These are phyloP conservation scores for Andrena bucephala DNA, from an alignment of 2,888 invertebrate species.

Conservation along the genomic window DNA sequence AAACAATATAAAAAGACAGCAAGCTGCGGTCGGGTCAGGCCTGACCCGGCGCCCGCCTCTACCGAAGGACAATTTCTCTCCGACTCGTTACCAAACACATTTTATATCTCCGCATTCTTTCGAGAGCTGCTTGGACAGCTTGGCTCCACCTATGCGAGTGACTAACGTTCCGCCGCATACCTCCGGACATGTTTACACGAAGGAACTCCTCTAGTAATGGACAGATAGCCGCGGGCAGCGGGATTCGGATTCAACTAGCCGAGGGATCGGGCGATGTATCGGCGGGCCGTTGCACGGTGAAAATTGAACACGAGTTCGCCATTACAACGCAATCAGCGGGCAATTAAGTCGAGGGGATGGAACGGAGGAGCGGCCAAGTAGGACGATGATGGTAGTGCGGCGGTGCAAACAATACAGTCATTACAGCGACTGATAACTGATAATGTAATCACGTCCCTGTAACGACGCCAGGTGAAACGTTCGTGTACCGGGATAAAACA, in stretches of 20 bases:
- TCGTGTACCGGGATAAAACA: slow-evolving; percentile 6
- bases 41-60: too few species aligned
- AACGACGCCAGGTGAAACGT: slow-evolving; percentile 26
- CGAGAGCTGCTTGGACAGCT: not conserved
- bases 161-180: not conserved
- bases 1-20: too few species aligned
- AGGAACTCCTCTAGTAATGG: not conserved
- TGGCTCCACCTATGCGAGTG: not conserved
- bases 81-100: too few species aligned
- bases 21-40: too few species aligned
- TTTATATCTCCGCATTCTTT: not conserved
- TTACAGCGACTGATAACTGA: slow-evolving; percentile 12
- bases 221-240: slow-evolving; percentile 1
- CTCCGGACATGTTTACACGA: not conserved
- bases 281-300: not conserved
- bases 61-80: too few species aligned
- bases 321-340: slow-evolving; percentile 2
- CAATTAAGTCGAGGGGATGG: slow-evolving; percentile 6
- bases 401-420: slow-evolving; percentile 11
- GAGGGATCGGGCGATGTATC: not conserved
- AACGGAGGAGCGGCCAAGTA: not conserved
- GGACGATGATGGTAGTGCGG: not conserved
- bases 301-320: slow-evolving; percentile 3
- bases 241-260: not conserved
- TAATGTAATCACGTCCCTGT: slow-evolving; percentile 28